Evolutionary conservation across 2,888 invertebrate genomes (phyloP).

Genomic region (Phengaris arion): DNA sequence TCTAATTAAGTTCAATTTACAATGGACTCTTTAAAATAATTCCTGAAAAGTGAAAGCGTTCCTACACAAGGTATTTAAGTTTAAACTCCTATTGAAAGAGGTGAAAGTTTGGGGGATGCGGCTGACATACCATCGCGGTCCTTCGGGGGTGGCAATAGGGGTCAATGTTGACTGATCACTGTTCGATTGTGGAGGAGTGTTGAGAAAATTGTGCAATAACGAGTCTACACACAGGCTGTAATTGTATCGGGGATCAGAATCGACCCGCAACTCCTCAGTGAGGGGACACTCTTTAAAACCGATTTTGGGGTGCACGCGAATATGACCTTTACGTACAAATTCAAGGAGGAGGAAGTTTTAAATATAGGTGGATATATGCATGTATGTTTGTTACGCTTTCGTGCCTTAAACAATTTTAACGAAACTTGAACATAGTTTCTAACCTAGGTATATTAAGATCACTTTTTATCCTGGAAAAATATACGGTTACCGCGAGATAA

Average conservation of each 20-base stretch:
- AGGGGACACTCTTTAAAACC: slow-evolving; percentile 49
- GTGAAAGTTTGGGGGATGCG: slow-evolving; percentile 70
- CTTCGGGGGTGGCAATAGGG: slow-evolving; percentile 47
- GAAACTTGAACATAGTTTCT: too few relatives aligned
- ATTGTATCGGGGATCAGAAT: slow-evolving; percentile 76
- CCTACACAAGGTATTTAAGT: slow-evolving; percentile 77
- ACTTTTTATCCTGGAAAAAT: too few relatives aligned
- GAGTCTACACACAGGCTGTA: slow-evolving; percentile 73
- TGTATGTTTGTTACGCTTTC: too few relatives aligned
- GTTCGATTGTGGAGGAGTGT: slow-evolving; percentile 51
- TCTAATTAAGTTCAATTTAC: slow-evolving; percentile 51
- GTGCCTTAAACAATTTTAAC: too few relatives aligned
- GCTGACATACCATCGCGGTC: slow-evolving; percentile 44
- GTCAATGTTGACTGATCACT: slow-evolving; percentile 45
- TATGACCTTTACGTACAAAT: slow-evolving; percentile 43
- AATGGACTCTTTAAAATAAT: slow-evolving; percentile 56
- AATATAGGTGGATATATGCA: too few relatives aligned
- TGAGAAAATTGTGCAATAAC: slow-evolving; percentile 75
- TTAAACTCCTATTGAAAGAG: slow-evolving; percentile 79
- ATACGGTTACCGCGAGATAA: too few relatives aligned
- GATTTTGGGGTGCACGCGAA: slow-evolving; percentile 41
- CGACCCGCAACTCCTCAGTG: slow-evolving; percentile 57
- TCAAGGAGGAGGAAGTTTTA: too few relatives aligned
- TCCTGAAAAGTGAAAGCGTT: slow-evolving; percentile 79
- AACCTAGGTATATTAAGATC: too few relatives aligned